phyloP scores from a whole-genome alignment of 1,140 invertebrate species.

The Chelonus insularis region DNA sequence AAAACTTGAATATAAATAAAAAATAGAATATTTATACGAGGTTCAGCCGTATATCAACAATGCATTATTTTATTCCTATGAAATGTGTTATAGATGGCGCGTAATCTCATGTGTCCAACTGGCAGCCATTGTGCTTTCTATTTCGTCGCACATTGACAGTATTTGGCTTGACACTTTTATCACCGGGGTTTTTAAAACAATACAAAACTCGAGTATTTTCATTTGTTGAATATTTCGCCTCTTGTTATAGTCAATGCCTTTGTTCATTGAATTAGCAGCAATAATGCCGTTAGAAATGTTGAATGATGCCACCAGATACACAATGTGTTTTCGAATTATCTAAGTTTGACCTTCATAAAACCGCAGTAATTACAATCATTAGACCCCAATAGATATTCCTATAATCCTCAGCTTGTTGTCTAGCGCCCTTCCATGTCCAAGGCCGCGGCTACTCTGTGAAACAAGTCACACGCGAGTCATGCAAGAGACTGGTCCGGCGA shows the following conservation, averaged over 20 bases:
- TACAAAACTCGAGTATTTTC: neutral
- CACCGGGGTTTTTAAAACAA: conserved; percentile 30
- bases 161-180: conserved; percentile 34
- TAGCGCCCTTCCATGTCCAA: conserved; percentile 18
- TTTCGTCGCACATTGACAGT: conserved; percentile 14
- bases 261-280: neutral
- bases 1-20: too few relatives aligned
- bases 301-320: neutral
- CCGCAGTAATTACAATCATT: conserved; percentile 2
- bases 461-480: conserved; percentile 14
- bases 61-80: neutral
- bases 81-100: neutral
- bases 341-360: neutral
- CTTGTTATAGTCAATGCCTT: conserved; percentile 11
- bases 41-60: conserved; percentile 12
- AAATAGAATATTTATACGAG: neutral
- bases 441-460: conserved; percentile 17
- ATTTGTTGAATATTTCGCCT: conserved; percentile 1
- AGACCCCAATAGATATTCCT: neutral
- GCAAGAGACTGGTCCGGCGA: conserved; percentile 24
- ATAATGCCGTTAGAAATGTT: neutral
- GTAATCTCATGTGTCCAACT: conserved; percentile 16
- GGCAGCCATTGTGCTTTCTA: conserved; percentile 19
- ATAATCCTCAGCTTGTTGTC: neutral
- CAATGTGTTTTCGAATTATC: neutral